A percentile compares a stretch with the other conserved stretches of the same genome.
phyloP scores from a whole-genome alignment of 2,113 vertebrate species.

The Ictidomys tridecemlineatus region DNA sequence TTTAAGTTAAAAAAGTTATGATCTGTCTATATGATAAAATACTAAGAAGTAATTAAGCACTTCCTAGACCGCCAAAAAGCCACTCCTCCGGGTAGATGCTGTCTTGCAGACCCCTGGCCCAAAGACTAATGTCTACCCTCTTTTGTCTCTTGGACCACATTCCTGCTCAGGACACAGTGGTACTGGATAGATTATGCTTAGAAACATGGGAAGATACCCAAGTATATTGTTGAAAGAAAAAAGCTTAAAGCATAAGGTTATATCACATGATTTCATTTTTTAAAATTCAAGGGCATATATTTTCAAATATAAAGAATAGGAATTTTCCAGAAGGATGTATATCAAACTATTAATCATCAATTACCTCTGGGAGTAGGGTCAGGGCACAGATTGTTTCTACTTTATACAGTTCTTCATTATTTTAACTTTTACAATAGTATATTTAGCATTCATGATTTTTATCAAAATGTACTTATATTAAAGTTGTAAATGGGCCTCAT shows the following conservation, averaged over 20 bases:
- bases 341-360: background rate
- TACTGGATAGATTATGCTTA: background rate
- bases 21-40: background rate
- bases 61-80: background rate
- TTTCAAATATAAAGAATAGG: background rate
- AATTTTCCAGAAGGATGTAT: background rate
- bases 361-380: background rate
- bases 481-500: background rate
- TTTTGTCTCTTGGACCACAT: background rate
- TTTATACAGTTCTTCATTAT: background rate
- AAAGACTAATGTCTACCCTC: background rate
- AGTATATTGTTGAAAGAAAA: background rate
- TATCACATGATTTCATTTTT: background rate
- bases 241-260: background rate
- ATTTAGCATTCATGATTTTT: background rate
- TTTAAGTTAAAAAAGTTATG: background rate
- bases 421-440: background rate
- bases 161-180: background rate
- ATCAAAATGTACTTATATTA: background rate
- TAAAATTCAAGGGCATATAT: background rate
- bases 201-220: background rate
- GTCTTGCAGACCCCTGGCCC: background rate
- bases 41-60: background rate
- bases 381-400: background rate
- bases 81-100: background rate